Evolutionary conservation across 2,888 invertebrate species (phyloP).

Genomic region (Nephrotoma flavescens): DNA sequence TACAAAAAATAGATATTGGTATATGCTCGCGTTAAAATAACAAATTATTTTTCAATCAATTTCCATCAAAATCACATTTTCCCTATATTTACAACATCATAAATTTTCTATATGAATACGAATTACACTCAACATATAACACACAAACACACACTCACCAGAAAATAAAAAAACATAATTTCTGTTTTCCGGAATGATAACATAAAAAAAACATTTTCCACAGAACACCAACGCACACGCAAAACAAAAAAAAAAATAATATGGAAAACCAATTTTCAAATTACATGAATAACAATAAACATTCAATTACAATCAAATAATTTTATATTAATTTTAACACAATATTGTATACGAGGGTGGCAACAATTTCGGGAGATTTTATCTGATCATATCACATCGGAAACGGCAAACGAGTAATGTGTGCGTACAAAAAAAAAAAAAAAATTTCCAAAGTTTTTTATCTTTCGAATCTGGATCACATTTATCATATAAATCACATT

Average conservation of each 20-base stretch:
- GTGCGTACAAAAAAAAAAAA: no score
- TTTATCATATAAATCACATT: neutral
- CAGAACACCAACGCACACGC: neutral
- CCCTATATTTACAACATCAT: neutral
- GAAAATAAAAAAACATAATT: neutral
- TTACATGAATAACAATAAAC: neutral
- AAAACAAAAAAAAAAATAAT: neutral
- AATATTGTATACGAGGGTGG: neutral
- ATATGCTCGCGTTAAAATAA: neutral
- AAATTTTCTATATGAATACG: neutral
- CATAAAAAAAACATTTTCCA: neutral
- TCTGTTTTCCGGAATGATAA: neutral
- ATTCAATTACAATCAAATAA: neutral
- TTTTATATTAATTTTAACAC: neutral
- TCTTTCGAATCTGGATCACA: neutral
- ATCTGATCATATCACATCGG: neutral
- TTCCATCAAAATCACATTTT: neutral
- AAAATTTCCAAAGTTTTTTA: no score
- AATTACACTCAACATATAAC: neutral
- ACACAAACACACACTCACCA: neutral
- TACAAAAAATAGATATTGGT: neutral
- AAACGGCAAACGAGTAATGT: neutral
- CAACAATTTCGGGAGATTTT: neutral
- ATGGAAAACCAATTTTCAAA: neutral
- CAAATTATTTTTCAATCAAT: neutral